Percentiles rank a stretch among this genome's conserved stretches.
Conservation (phyloP, 2,797 vertebrate species). For the Phalloptychus januarius region DNA sequence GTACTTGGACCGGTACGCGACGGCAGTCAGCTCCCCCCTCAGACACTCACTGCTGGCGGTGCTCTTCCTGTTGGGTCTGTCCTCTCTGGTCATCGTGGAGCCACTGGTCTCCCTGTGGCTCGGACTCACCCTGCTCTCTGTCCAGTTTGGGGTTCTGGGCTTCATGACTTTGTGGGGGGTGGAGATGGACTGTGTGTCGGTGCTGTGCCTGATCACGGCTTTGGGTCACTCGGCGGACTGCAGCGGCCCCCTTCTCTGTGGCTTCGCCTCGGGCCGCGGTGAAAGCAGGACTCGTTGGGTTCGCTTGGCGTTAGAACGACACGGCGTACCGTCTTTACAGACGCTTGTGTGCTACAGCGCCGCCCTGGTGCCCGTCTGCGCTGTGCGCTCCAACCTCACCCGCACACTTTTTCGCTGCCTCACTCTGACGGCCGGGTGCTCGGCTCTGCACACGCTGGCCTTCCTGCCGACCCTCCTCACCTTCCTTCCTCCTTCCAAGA, state of each 20-base stretch:
- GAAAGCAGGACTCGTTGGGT: slow-evolving; percentile 98
- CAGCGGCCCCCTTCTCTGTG: slow-evolving; percentile 93
- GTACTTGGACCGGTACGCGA: slow-evolving; percentile 96
- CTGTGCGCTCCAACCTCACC: slow-evolving; percentile 97
- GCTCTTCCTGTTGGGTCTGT: slow-evolving; percentile 96
- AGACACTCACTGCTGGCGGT: slow-evolving; percentile 97
- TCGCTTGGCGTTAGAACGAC: slow-evolving; percentile 93
- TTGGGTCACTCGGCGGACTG: slow-evolving; percentile 96
- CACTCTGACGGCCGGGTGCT: slow-evolving; percentile 95
- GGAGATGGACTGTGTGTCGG: slow-evolving; percentile 96
- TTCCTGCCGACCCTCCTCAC: slow-evolving; percentile 98
- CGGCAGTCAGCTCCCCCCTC: slow-evolving; percentile 93
- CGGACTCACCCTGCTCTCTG: slow-evolving; percentile 92
- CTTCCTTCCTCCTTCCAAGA: slow-evolving; percentile 97
- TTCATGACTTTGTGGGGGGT: slow-evolving; percentile 99
- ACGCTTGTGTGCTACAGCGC: slow-evolving; percentile 95
- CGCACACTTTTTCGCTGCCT: slow-evolving; percentile 98
- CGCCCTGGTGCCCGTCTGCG: slow-evolving; percentile 92
- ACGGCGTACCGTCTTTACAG: slow-evolving; percentile 96
- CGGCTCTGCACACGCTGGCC: slow-evolving; percentile 97
- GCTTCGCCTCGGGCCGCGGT: slow-evolving; percentile 93
- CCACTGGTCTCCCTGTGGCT: slow-evolving; percentile 96
- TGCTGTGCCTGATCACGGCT: slow-evolving; percentile 95
- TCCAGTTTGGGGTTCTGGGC: slow-evolving; percentile 97
- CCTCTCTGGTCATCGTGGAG: slow-evolving; percentile 93